Evolutionary conservation across 2,797 vertebrate genomes (phyloP).

Genomic region (Tapera naevia): DNA sequence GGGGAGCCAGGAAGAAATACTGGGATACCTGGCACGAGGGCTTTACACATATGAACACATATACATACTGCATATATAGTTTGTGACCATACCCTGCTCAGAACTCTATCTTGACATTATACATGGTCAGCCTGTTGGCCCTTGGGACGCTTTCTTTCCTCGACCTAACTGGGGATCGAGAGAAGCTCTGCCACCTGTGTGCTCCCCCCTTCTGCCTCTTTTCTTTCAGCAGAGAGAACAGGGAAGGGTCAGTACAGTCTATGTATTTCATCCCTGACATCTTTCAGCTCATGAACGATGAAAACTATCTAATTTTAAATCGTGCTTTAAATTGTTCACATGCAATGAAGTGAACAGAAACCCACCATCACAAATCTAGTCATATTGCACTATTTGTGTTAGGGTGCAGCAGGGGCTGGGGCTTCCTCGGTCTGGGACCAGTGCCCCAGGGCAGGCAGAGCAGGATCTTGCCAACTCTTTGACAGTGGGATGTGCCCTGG

Average conservation of each 20-base stretch:
- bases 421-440: background rate
- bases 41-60: background rate
- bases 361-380: background rate
- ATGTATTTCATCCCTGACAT: background rate
- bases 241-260: background rate
- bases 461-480: accelerated
- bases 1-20: background rate
- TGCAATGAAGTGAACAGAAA: background rate
- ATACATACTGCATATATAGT: no score
- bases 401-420: background rate
- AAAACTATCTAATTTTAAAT: background rate
- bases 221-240: background rate
- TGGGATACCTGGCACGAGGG: background rate
- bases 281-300: background rate
- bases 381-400: background rate
- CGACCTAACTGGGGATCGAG: background rate
- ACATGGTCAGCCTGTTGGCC: background rate
- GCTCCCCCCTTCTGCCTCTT: background rate
- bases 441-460: background rate
- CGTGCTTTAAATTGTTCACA: background rate
- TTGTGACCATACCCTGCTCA: background rate
- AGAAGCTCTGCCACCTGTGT: background rate
- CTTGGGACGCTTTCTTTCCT: background rate
- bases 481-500: background rate
- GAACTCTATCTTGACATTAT: background rate